Evolutionary conservation across 2,888 invertebrate species (phyloP).

Genomic region (Philopedon plagiatum): DNA sequence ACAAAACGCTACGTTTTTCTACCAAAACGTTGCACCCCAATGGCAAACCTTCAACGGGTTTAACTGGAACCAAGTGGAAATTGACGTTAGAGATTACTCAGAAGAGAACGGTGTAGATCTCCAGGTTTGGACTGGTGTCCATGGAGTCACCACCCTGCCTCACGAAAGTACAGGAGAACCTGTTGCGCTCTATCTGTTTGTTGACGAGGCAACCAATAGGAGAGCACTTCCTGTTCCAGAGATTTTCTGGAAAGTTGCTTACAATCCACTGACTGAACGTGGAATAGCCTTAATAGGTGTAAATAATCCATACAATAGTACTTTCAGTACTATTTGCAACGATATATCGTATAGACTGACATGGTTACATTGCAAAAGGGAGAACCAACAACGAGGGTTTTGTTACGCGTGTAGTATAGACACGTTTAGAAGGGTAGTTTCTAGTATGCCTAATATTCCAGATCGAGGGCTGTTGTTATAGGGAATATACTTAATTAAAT

Average conservation of each 20-base stretch:
- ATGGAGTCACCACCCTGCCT: constrained; percentile 66
- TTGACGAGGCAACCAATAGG: constrained; percentile 64
- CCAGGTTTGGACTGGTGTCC: constrained; percentile 69
- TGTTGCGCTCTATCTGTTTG: constrained; percentile 60
- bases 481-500: neutral
- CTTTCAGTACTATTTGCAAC: constrained; percentile 58
- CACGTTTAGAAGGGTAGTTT: constrained; percentile 72
- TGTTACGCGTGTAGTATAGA: constrained; percentile 76
- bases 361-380: constrained; percentile 74
- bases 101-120: constrained; percentile 60
- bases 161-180: constrained; percentile 65
- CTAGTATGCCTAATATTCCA: constrained; percentile 71
- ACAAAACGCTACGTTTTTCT: constrained; percentile 74
- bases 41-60: constrained; percentile 77
- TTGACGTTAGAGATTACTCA: constrained; percentile 68
- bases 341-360: constrained; percentile 73
- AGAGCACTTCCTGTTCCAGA: constrained; percentile 71
- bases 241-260: constrained; percentile 74
- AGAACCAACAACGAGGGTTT: constrained; percentile 70
- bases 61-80: constrained; percentile 73
- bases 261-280: constrained; percentile 68
- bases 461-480: constrained; percentile 62
- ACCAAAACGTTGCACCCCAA: constrained; percentile 75
- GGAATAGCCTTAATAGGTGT: constrained; percentile 75
- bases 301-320: constrained; percentile 73